Percentiles rank a stretch among this genome's conserved stretches.
These are phyloP conservation scores for Trisateles emortualis DNA, from an alignment of 2,888 invertebrate genomes.

Conservation along the genomic window DNA sequence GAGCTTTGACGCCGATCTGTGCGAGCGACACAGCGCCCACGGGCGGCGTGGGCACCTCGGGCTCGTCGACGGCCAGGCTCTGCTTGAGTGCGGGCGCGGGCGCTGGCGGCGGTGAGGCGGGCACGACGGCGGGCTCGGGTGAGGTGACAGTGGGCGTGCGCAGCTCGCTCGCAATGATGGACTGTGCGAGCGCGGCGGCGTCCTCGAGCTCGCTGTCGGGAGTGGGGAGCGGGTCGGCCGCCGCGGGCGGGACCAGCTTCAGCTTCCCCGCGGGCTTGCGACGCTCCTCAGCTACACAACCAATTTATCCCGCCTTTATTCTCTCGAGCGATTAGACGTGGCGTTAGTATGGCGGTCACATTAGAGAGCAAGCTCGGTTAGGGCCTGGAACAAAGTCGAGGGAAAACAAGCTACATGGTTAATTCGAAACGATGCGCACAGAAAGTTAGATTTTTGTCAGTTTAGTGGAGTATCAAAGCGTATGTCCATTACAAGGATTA, in stretches of 20 bases:
- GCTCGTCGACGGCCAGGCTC: constrained; percentile 69
- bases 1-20: constrained; percentile 77
- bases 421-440: constrained; percentile 81
- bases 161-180: constrained; percentile 83
- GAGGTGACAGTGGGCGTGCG: constrained; percentile 68
- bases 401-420: constrained; percentile 85
- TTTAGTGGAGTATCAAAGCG: constrained; percentile 69
- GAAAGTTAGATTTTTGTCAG: constrained; percentile 75
- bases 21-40: constrained; percentile 83
- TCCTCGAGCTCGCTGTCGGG: constrained; percentile 85
- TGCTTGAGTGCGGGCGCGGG: constrained; percentile 29
- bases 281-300: constrained; percentile 85
- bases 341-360: constrained; percentile 87
- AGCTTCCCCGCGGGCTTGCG: constrained; percentile 79
- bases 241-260: constrained; percentile 74
- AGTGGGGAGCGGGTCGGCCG: constrained; percentile 76
- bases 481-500: constrained; percentile 78
- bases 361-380: constrained; percentile 87
- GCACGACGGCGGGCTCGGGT: constrained; percentile 58
- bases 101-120: constrained; percentile 49
- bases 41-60: constrained; percentile 82
- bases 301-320: constrained; percentile 81
- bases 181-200: constrained; percentile 78
- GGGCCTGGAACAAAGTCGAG: constrained; percentile 87
- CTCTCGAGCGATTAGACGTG: constrained; percentile 82